Percentiles rank a stretch among this genome's conserved stretches.
phyloP scores from a whole-genome alignment of 2,797 vertebrate genomes.

The Trachurus trachurus region DNA sequence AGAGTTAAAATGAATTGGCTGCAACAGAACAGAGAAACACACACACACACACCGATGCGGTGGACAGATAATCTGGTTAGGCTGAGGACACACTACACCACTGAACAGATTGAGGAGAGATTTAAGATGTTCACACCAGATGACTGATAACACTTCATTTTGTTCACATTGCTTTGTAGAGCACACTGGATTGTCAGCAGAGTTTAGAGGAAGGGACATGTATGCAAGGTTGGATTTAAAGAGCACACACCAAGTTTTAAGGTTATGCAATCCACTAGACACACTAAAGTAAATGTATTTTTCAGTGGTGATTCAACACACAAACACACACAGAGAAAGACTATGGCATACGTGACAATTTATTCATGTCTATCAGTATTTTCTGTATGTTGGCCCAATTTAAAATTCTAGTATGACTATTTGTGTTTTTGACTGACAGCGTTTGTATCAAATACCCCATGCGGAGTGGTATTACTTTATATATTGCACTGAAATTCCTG shows the following conservation, averaged over 20 bases:
- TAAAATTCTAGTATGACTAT: too few relatives aligned
- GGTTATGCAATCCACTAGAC: neutral
- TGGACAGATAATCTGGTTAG: slow-evolving; percentile 48
- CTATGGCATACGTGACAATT: too few relatives aligned
- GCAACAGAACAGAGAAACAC: slow-evolving; percentile 15
- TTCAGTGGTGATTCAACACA: too few relatives aligned
- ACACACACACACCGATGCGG: neutral
- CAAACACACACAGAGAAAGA: too few relatives aligned
- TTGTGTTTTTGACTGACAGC: too few relatives aligned
- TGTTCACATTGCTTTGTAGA: slow-evolving; percentile 6
- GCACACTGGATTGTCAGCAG: neutral
- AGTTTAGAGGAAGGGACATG: neutral
- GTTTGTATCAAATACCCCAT: too few relatives aligned
- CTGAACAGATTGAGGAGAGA: slow-evolving; percentile 27
- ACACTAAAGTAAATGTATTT: neutral
- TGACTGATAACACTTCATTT: slow-evolving; percentile 38
- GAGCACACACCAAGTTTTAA: neutral
- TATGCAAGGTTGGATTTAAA: neutral
- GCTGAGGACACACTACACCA: slow-evolving; percentile 15
- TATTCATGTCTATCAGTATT: too few relatives aligned
- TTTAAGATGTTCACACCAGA: slow-evolving; percentile 34
- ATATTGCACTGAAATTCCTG: too few relatives aligned
- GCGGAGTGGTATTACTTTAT: too few relatives aligned
- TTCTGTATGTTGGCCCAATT: too few relatives aligned
- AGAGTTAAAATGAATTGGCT: slow-evolving; percentile 34